phyloP scores from a whole-genome alignment of 2,113 vertebrate species.

The Todiramphus chloris region DNA sequence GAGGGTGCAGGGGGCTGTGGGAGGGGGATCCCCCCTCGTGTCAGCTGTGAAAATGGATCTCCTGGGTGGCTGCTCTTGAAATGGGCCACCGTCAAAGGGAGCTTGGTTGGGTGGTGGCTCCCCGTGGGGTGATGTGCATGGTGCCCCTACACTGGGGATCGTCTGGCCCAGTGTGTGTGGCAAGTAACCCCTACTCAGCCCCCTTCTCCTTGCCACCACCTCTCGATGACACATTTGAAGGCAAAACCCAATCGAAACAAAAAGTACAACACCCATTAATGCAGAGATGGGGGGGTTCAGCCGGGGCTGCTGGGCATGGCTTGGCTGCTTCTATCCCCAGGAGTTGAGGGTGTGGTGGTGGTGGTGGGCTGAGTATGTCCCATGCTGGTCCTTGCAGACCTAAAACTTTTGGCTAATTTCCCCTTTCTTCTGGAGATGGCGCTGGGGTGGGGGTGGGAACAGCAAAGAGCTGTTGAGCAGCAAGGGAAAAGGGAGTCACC shows the following conservation, averaged over 20 bases:
- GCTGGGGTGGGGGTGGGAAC: too few relatives aligned
- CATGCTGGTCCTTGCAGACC: rapidly evolving
- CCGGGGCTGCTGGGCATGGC: rapidly evolving
- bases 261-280: rapidly evolving
- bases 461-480: neutral
- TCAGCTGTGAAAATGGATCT: neutral
- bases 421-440: too few relatives aligned
- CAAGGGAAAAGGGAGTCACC: rapidly evolving
- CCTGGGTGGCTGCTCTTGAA: rapidly evolving
- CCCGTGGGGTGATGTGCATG: rapidly evolving
- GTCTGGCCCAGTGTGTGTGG: rapidly evolving
- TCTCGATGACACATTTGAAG: rapidly evolving
- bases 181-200: rapidly evolving
- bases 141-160: rapidly evolving
- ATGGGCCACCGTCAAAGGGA: rapidly evolving
- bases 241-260: neutral
- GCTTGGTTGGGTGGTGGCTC: neutral
- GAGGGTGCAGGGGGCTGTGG: neutral
- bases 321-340: neutral
- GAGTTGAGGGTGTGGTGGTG: rapidly evolving
- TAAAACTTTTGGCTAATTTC: neutral
- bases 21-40: too few relatives aligned
- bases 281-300: neutral
- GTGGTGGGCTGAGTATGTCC: rapidly evolving
- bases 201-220: too few relatives aligned